Conservation (phyloP, 1,140 invertebrate genomes). For the Drosophila neocordata region DNA sequence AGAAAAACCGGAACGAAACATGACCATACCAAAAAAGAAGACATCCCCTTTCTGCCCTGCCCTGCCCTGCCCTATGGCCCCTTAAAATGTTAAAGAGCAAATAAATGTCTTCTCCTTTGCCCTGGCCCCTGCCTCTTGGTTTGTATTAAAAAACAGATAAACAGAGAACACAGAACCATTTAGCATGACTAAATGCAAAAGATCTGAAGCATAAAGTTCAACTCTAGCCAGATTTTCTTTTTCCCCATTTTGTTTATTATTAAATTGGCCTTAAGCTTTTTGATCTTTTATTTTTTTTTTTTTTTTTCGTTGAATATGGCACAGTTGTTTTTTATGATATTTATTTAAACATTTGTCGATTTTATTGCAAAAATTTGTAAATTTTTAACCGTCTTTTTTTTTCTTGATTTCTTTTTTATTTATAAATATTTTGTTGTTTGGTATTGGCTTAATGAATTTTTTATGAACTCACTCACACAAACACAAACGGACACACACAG, state of each 20-base stretch:
- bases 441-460: slow-evolving; percentile 70
- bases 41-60: not conserved
- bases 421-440: slow-evolving; percentile 46
- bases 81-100: slow-evolving; percentile 76
- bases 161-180: slow-evolving; percentile 45
- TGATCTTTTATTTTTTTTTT: no score
- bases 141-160: slow-evolving; percentile 50
- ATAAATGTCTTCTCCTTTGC: slow-evolving; percentile 55
- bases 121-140: not conserved
- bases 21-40: slow-evolving; percentile 20
- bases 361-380: not conserved
- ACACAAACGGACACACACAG: slow-evolving; percentile 17
- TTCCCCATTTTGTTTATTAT: not conserved
- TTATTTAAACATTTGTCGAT: not conserved
- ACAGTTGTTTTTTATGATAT: slow-evolving; percentile 14
- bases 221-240: slow-evolving; percentile 21
- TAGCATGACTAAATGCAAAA: slow-evolving; percentile 16
- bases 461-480: slow-evolving; percentile 53
- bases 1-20: slow-evolving; percentile 63
- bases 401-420: slow-evolving; percentile 24
- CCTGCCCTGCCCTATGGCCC: slow-evolving; percentile 31
- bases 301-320: slow-evolving; percentile 33
- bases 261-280: not conserved
- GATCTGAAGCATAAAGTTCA: slow-evolving; percentile 19
- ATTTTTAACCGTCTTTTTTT: slow-evolving; percentile 1